Evolutionary conservation across 2,797 vertebrate genomes (phyloP), one percentile per base, ranked within the genome.

Genomic region (Enteromius mattozi): DNA sequence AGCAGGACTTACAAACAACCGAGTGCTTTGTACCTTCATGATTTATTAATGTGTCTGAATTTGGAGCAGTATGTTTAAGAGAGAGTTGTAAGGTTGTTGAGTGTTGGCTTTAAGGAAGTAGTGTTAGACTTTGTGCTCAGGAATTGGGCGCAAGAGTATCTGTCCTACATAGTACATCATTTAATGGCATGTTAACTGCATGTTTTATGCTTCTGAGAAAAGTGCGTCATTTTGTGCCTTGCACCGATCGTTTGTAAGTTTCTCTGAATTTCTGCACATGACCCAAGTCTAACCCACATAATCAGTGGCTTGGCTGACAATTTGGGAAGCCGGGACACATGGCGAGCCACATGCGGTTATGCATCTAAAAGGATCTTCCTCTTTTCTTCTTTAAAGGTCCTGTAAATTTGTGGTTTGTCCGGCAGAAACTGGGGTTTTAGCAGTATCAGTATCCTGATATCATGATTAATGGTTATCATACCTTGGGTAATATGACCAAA

Each of bases 241-340:
- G 45, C 56, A 19, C 21, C 61, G 69, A 2, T 77, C 1, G 1
- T 37, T n/a, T 82, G 10, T 30, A 45, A 42, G 10, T 24, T 54
- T 81, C n/a, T 42, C 37, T 40, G 13, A 68, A 59, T n/a, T 42
- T 68, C 12, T 68, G 5, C 35, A 21, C 10, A 24, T 54, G 71
- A 76, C 33, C 49, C 17, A 77, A 42, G 33, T 77, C 10, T 76
- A 76, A 83, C 81, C 81, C 45, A 54, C 45, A 68, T 77, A 33
- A 63, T 74, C 30, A 66, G 47, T 40, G 42, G 47, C 47, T 54
- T 65, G 72, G 61, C 45, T 77, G 9, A 77, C 65, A 27, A 68
- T 68, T 56, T 2, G n/a, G 47, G 35, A 68, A 54, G 16, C 33
- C 21, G 6, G 61, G 24, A 83, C 14, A 69, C 45, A 56, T 40